Evolutionary conservation across 2,113 vertebrate species (phyloP).

Genomic region (Isurus oxyrinchus): DNA sequence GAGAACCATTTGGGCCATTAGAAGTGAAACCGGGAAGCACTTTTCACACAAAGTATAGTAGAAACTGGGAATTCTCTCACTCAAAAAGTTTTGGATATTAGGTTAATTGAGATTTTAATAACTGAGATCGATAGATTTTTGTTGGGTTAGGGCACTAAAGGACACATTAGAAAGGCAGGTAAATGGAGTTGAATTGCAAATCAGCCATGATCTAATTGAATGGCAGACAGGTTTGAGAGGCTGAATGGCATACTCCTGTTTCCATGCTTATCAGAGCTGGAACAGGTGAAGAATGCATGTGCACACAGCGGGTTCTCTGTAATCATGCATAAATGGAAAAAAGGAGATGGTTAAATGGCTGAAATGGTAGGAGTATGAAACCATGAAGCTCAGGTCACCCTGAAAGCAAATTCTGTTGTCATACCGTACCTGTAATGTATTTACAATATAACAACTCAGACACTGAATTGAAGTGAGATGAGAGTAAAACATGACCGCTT

Average conservation of each 20-base stretch:
- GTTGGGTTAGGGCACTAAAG: not conserved
- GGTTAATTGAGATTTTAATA: not conserved
- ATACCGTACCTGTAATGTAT: not conserved
- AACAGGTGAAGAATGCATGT: not conserved
- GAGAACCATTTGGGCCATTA: not conserved
- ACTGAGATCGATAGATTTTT: not conserved
- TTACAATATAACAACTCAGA: not conserved
- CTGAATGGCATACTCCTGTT: not conserved
- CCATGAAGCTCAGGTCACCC: not conserved
- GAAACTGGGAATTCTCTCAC: too few relatives aligned
- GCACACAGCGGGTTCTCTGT: not conserved
- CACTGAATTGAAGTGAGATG: not conserved
- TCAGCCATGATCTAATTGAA: not conserved
- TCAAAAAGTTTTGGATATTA: not conserved
- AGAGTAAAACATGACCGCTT: not conserved
- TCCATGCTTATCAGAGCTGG: not conserved
- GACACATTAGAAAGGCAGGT: not conserved
- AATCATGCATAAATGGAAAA: not conserved
- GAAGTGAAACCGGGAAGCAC: not conserved
- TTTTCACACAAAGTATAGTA: not conserved
- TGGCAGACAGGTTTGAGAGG: not conserved
- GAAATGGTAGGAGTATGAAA: not conserved
- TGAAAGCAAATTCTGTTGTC: not conserved
- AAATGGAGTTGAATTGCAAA: not conserved
- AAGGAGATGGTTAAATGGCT: not conserved